phyloP scores from a whole-genome alignment of 2,888 invertebrate genomes.

The Caenorhabditis plicata region DNA sequence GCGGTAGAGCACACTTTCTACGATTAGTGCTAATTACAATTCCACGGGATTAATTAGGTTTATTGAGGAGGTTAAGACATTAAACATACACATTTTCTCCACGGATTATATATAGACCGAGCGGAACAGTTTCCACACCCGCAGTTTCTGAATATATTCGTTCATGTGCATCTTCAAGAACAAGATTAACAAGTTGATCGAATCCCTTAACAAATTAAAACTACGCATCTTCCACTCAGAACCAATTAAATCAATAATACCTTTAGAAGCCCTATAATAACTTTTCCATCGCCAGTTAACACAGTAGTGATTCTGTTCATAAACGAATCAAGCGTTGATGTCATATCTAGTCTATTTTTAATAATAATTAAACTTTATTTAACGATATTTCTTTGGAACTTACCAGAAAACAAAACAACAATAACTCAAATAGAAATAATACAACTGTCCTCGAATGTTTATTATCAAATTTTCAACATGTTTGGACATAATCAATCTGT shows the following conservation, averaged over 20 bases:
- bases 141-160: constrained; percentile 83
- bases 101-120: constrained; percentile 94
- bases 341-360: constrained; percentile 34
- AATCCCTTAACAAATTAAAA: constrained; percentile 74
- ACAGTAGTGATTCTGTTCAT: constrained; percentile 74
- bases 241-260: constrained; percentile 6
- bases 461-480: constrained; percentile 38
- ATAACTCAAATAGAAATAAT: background rate
- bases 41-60: too few species aligned
- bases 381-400: constrained; percentile 2
- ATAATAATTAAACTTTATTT: background rate
- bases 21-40: too few species aligned
- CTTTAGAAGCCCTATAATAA: constrained; percentile 92
- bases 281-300: constrained; percentile 91
- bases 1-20: constrained; percentile 1
- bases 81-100: constrained; percentile 89
- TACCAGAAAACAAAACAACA: constrained; percentile 8
- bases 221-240: background rate
- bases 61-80: too few species aligned
- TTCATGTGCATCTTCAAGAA: constrained; percentile 95
- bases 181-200: constrained; percentile 98
- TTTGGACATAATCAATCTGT: constrained; percentile 17
- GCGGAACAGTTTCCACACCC: constrained; percentile 90
- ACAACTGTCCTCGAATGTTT: constrained; percentile 41
- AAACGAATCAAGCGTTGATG: constrained; percentile 55